phyloP scores from a whole-genome alignment of 2,888 invertebrate species.

The Eugnorisma glareosa region DNA sequence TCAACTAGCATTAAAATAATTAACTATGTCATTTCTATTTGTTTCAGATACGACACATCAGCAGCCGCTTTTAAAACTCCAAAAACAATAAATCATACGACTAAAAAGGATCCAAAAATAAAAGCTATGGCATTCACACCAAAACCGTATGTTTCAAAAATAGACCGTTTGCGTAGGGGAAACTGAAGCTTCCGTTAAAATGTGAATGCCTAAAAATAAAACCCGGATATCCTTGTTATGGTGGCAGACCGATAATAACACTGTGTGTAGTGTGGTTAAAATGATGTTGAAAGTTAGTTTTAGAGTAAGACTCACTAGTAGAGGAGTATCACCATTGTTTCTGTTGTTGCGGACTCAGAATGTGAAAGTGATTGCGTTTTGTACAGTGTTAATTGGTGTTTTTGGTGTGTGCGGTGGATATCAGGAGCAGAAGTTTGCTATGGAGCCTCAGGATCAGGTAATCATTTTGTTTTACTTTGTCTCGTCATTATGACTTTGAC shows the following conservation, averaged over 20 bases:
- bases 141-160: constrained; percentile 71
- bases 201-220: constrained; percentile 82
- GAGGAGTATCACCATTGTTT: constrained; percentile 84
- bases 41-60: constrained; percentile 78
- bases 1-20: constrained; percentile 46
- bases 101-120: constrained; percentile 75
- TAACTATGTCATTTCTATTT: constrained; percentile 69
- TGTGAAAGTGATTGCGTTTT: constrained; percentile 65
- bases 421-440: constrained; percentile 95
- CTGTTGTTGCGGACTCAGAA: constrained; percentile 83
- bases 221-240: constrained; percentile 81
- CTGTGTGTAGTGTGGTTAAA: constrained; percentile 64
- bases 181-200: constrained; percentile 81
- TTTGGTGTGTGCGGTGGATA: constrained; percentile 82
- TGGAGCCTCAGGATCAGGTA: constrained; percentile 96
- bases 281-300: constrained; percentile 79
- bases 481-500: neutral
- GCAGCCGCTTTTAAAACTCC: constrained; percentile 62
- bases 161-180: constrained; percentile 78
- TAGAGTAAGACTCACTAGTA: constrained; percentile 80
- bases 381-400: constrained; percentile 75
- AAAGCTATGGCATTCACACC: constrained; percentile 81
- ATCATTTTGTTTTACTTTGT: constrained; percentile 28
- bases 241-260: constrained; percentile 67
- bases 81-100: constrained; percentile 72